Conservation (phyloP, 30 jellyfish, hydroid and myxozoan genomes). For the Phacellophora camtschatica region DNA sequence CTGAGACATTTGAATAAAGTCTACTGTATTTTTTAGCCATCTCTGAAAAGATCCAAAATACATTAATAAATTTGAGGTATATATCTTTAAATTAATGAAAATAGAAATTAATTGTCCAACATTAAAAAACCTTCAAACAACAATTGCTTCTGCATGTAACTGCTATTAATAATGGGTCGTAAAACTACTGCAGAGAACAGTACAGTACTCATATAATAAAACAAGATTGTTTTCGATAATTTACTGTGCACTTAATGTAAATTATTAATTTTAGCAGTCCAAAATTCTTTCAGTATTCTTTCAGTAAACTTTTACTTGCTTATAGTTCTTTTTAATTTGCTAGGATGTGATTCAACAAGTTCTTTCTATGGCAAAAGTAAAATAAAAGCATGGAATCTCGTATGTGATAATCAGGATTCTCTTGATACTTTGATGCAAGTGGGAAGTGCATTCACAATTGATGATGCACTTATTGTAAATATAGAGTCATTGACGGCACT, state of each 20-base stretch:
- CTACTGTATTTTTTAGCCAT: too few species aligned
- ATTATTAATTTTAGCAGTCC: not conserved
- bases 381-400: slow-evolving; percentile 19
- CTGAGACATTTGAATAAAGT: too few species aligned
- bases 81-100: not conserved
- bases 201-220: not conserved
- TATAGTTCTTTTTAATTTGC: not conserved
- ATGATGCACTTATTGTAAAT: not conserved
- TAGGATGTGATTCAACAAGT: slow-evolving; percentile 69
- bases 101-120: not conserved
- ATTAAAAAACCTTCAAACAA: too few species aligned
- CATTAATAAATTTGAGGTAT: not conserved
- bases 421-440: slow-evolving; percentile 1
- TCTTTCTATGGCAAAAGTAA: slow-evolving; percentile 61
- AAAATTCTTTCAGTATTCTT: not conserved
- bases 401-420: not conserved
- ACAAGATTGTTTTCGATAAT: not conserved
- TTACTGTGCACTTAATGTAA: not conserved
- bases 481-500: not conserved
- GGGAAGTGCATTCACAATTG: slow-evolving; percentile 14
- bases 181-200: not conserved
- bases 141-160: too few species aligned
- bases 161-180: not conserved
- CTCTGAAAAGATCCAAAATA: too few species aligned
- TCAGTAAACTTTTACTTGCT: not conserved